Percentiles rank a stretch among this genome's conserved stretches.
Evolutionary conservation across 2,113 vertebrate genomes (phyloP).

Genomic region (Serilophus lunatus): DNA sequence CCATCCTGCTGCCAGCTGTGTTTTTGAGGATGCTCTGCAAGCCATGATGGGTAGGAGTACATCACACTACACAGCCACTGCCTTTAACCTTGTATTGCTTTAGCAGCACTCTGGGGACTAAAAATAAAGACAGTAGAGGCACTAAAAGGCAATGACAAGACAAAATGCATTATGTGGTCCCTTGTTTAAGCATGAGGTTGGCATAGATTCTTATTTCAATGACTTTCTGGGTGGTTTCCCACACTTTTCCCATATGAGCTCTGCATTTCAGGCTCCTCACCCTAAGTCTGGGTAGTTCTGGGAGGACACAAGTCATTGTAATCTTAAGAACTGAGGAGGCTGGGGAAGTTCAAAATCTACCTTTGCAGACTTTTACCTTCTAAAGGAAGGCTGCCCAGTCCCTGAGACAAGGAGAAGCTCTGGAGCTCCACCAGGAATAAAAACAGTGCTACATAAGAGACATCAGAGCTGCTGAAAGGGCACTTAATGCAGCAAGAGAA

Average conservation of each 20-base stretch:
- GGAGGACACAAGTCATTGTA: not conserved
- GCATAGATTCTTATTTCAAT: not conserved
- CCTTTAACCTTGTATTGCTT: not conserved
- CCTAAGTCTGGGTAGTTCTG: not conserved
- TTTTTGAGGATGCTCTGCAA: not conserved
- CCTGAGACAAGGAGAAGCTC: not conserved
- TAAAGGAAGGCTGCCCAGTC: not conserved
- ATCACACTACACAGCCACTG: accelerated
- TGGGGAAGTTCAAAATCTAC: not conserved
- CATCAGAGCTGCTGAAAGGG: not conserved
- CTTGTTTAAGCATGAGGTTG: not conserved
- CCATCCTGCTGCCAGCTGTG: not conserved
- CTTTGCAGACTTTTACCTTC: not conserved
- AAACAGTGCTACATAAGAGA: not conserved
- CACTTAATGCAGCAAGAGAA: not conserved
- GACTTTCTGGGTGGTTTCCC: not conserved
- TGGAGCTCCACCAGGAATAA: not conserved
- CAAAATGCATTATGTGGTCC: not conserved
- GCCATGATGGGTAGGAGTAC: not conserved
- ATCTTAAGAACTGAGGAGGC: not conserved
- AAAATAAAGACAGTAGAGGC: not conserved
- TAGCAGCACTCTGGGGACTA: not conserved
- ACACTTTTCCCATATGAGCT: not conserved
- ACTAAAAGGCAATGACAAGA: not conserved
- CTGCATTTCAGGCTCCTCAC: not conserved